Percentiles rank a stretch among this genome's conserved stretches.
phyloP scores from a whole-genome alignment of 2,888 invertebrate genomes.

The Syrista parreyssii region DNA sequence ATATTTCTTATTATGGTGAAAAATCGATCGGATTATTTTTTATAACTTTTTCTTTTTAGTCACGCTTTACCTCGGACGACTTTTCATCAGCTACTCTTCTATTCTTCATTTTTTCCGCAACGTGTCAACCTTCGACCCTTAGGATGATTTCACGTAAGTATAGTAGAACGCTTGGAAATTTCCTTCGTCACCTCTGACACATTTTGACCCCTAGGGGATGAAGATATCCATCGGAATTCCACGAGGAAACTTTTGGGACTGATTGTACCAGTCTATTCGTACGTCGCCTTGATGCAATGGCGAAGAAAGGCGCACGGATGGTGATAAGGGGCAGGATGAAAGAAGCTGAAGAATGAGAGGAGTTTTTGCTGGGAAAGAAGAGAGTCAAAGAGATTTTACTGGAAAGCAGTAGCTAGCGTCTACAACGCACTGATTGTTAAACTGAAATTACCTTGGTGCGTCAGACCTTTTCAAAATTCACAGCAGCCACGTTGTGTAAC shows the following conservation, averaged over 20 bases:
- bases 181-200: not conserved
- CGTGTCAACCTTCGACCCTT: not conserved
- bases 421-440: not conserved
- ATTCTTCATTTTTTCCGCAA: not conserved
- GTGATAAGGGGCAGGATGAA: conserved; percentile 50
- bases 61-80: not conserved
- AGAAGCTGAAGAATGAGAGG: conserved; percentile 32
- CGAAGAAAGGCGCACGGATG: not conserved
- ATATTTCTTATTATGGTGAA: not conserved
- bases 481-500: not conserved
- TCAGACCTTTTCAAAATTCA: not conserved
- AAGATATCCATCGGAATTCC: not conserved
- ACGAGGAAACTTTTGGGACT: not conserved
- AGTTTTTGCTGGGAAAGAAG: conserved; percentile 19
- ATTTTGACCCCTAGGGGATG: not conserved
- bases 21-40: not conserved
- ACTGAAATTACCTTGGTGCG: not conserved
- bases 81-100: not conserved
- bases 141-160: not conserved
- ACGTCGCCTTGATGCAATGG: not conserved
- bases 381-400: conserved; percentile 22
- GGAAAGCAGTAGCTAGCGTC: not conserved
- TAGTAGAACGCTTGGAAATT: not conserved
- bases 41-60: not conserved
- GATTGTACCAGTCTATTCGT: not conserved